Conservation (phyloP, 1,140 invertebrate genomes). For the Drosophila fuyamai region DNA sequence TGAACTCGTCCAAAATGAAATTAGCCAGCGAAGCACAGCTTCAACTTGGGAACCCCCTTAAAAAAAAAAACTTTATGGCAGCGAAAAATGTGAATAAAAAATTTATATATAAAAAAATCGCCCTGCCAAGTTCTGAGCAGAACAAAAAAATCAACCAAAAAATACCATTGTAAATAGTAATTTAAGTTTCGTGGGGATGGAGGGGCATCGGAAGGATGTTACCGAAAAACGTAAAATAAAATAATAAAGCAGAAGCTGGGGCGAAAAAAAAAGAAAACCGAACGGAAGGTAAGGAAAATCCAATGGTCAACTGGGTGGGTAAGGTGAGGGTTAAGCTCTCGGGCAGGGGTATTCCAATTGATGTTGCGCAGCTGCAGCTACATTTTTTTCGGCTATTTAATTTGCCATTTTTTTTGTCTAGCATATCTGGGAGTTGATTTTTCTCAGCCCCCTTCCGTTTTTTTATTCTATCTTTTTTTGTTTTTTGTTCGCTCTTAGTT, state of each 20-base stretch:
- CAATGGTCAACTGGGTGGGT: conserved; percentile 48
- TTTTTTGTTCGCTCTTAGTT: conserved; percentile 55
- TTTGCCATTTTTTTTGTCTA: conserved; percentile 75
- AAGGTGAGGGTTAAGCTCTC: conserved; percentile 41
- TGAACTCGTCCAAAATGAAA: conserved; percentile 59
- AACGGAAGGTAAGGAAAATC: conserved; percentile 79
- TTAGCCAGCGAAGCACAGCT: conserved; percentile 52
- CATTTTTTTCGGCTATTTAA: conserved; percentile 80
- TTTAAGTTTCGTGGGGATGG: conserved; percentile 67
- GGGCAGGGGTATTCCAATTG: conserved; percentile 40
- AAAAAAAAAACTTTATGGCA: conserved; percentile 57
- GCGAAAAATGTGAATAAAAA: conserved; percentile 65
- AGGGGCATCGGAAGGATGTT: conserved; percentile 41
- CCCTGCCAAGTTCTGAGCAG: conserved; percentile 35
- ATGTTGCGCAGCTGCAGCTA: conserved; percentile 47
- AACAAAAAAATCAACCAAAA: conserved; percentile 44
- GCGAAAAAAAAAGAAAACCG: conserved; percentile 31
- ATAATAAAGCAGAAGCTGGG: conserved; percentile 39
- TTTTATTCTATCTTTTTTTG: conserved; percentile 11
- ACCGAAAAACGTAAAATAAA: conserved; percentile 48
- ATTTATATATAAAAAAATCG: conserved; percentile 42
- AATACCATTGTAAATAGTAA: conserved; percentile 80
- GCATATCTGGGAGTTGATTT: conserved; percentile 63
- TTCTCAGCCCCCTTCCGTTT: conserved; percentile 13
- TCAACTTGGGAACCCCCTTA: conserved; percentile 12